Conservation (phyloP, 2,797 vertebrate genomes). For the Atherinosoma microstoma region DNA sequence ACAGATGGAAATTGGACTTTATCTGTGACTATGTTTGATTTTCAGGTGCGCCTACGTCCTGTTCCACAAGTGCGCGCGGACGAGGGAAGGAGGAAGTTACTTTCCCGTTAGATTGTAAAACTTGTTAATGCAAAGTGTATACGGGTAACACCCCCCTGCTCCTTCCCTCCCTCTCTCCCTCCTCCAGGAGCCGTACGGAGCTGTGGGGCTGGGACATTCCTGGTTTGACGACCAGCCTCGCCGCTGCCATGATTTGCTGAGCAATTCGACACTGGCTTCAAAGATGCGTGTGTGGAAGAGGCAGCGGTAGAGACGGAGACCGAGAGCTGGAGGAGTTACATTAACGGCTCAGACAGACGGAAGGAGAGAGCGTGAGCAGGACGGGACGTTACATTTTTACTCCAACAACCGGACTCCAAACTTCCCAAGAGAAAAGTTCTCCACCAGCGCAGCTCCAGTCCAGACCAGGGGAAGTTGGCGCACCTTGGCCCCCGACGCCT, state of each 20-base stretch:
- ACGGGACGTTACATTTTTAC: slow-evolving; percentile 16
- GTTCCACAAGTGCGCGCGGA: slow-evolving; percentile 13
- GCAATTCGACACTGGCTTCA: slow-evolving; percentile 82
- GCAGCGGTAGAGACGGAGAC: slow-evolving; percentile 62
- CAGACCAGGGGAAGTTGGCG: slow-evolving; percentile 48
- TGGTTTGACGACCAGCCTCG: slow-evolving; percentile 80
- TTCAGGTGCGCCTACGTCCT: slow-evolving; percentile 12
- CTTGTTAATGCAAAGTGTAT: slow-evolving; percentile 68
- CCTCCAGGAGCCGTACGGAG: slow-evolving; percentile 64
- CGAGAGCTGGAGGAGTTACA: slow-evolving; percentile 33
- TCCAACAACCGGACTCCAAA: slow-evolving; percentile 3
- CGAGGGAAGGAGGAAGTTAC: slow-evolving; percentile 50
- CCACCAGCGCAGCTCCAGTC: slow-evolving; percentile 14
- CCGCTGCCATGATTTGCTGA: slow-evolving; percentile 82
- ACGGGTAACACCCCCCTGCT: slow-evolving; percentile 39
- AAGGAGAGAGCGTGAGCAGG: neutral
- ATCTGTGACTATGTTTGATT: neutral
- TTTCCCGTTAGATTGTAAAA: slow-evolving; percentile 63
- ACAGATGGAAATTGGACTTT: no score
- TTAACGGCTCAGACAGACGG: slow-evolving; percentile 16
- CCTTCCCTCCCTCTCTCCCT: slow-evolving; percentile 29
- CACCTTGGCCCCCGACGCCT: slow-evolving; percentile 63
- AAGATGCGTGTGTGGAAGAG: slow-evolving; percentile 76
- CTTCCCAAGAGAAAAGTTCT: slow-evolving; percentile 30
- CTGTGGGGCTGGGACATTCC: slow-evolving; percentile 84